Evolutionary conservation across 2,797 vertebrate species (phyloP), one percentile per base, ranked within the genome.

Genomic region (Limosa lapponica): DNA sequence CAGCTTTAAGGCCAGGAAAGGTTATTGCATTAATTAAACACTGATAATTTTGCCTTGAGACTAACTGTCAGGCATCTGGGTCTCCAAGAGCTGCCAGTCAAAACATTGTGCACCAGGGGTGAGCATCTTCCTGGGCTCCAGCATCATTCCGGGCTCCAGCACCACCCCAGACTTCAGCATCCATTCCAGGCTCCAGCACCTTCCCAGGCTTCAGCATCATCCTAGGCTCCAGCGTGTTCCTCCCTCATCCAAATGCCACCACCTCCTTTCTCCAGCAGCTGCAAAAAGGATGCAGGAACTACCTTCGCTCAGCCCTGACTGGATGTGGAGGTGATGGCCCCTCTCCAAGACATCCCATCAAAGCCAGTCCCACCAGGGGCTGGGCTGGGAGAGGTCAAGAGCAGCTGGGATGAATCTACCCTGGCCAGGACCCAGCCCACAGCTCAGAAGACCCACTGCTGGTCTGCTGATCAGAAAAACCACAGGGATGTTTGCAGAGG

Each of bases 161-260:
- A 36, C 7, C 32, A 2, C 8, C 59, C 49, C 24, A 20, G 11
- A 7, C 8, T 59, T 14, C 48, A 75, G 14, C 8, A 34, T 13
- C 13, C 28, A 2, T 39, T 39, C 6, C 4, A 4, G 7, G 2
- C 4, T 49, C 59, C 28, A 8, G 1, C 5, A 5, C 0, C 16
- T 7, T 44, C 27, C 58, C 1, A 4, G 18, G 28, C 8, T 44
- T 48, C 82, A 90, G 59, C 43, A 51, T 3, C 19, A 11, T 36
- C 22, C 59, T 6, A 34, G 32, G n/a, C 20, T n/a, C 32, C 54
- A 36, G 32, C 5, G 25, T 12, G 32, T 4, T 65, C 51, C 44
- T 82, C 37, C 39, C 24, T 0, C 6, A 25, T 15, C 24, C 74
- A 61, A 61, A 51, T 5, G 4, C n/a, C 25, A 0, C 39, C 25